phyloP scores from a whole-genome alignment of 2,113 vertebrate species.

The Entomyzon cyanotis region DNA sequence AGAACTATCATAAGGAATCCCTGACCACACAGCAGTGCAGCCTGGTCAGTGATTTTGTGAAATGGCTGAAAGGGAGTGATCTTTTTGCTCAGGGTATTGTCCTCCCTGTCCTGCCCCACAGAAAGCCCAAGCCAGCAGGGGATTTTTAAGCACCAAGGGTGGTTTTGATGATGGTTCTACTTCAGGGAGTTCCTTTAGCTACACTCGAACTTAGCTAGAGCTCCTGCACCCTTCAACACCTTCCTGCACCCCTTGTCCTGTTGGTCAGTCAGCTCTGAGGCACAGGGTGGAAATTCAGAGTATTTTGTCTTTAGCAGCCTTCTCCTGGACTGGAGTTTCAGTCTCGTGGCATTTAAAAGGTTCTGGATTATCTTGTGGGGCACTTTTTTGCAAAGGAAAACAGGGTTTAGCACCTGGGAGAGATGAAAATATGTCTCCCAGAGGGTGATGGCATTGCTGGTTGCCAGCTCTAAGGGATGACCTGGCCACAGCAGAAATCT shows the following conservation, averaged over 20 bases:
- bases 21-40: not conserved
- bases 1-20: not conserved
- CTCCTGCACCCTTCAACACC: accelerated
- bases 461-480: not conserved
- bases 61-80: not conserved
- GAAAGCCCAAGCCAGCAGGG: not conserved
- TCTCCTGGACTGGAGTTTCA: not conserved
- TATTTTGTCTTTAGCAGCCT: not conserved
- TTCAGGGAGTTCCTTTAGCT: not conserved
- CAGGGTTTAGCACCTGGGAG: not conserved
- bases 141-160: not conserved
- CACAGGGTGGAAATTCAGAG: not conserved
- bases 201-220: not conserved
- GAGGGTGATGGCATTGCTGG: not conserved
- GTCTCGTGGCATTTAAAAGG: not conserved
- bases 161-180: not conserved
- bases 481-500: not conserved
- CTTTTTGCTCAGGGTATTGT: not conserved
- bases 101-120: not conserved
- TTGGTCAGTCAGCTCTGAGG: not conserved
- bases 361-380: not conserved
- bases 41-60: not conserved
- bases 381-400: not conserved
- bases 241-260: not conserved
- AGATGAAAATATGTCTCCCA: not conserved